Conservation (phyloP, 2,888 invertebrate species). For the Campaea margaritaria region DNA sequence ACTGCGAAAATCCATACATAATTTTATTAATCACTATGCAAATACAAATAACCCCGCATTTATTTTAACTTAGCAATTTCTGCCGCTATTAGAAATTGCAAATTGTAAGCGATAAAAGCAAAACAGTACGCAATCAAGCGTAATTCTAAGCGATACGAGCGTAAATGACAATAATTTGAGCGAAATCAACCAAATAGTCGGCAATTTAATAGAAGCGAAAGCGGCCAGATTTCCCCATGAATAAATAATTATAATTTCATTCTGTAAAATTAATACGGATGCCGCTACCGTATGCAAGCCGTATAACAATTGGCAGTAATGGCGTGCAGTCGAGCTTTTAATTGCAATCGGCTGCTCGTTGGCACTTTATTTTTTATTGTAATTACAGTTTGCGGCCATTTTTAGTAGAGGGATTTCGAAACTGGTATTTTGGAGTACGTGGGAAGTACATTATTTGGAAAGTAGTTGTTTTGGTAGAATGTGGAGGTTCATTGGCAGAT, state of each 20-base stretch:
- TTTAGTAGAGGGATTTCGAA: slow-evolving; percentile 11
- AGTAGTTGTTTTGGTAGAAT: neutral
- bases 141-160: neutral
- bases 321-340: slow-evolving; percentile 25
- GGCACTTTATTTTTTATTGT: slow-evolving; percentile 22
- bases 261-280: slow-evolving; percentile 22
- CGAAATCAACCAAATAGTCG: slow-evolving; percentile 16
- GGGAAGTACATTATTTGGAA: neutral
- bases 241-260: slow-evolving; percentile 30
- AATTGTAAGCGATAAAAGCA: slow-evolving; percentile 1
- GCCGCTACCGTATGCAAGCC: slow-evolving; percentile 18
- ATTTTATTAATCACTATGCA: slow-evolving; percentile 8
- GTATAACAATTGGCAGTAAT: slow-evolving; percentile 28
- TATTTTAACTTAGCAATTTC: slow-evolving; percentile 10
- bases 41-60: slow-evolving; percentile 7
- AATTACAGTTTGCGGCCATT: slow-evolving; percentile 15
- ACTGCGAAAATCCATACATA: neutral
- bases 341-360: slow-evolving; percentile 30
- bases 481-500: no score
- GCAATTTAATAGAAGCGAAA: slow-evolving; percentile 11
- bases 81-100: slow-evolving; percentile 7
- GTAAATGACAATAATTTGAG: neutral
- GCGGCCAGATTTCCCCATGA: slow-evolving; percentile 24
- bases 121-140: neutral
- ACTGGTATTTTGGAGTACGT: neutral